Conservation (phyloP, 2,113 vertebrate genomes). For the Gnathonemus echidnorhynchus region DNA sequence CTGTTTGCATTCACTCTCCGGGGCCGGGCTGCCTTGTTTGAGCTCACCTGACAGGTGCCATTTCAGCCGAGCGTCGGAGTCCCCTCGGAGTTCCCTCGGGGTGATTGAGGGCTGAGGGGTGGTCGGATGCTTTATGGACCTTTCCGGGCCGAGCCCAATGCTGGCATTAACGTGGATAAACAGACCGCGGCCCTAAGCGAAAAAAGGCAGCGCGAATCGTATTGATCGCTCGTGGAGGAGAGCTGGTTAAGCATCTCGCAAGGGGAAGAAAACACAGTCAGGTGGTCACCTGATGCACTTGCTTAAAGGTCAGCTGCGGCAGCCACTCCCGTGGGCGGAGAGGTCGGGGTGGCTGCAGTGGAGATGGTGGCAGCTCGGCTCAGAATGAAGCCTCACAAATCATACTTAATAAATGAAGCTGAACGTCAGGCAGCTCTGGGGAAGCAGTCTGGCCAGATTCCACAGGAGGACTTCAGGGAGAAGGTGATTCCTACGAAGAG, state of each 20-base stretch:
- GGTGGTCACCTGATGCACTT: conserved; percentile 8
- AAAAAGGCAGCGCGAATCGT: conserved; percentile 34
- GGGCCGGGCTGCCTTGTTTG: neutral
- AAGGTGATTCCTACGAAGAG: neutral
- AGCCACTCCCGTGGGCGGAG: neutral
- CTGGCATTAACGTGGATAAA: neutral
- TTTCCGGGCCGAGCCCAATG: neutral
- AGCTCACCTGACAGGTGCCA: neutral
- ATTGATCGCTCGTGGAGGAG: conserved; percentile 39
- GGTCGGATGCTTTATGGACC: neutral
- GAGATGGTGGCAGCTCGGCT: neutral
- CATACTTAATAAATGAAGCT: neutral
- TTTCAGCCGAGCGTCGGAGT: neutral
- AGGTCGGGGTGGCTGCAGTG: neutral
- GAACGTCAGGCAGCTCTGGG: neutral
- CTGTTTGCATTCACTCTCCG: neutral
- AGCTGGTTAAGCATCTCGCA: conserved; percentile 28
- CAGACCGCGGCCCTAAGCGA: neutral
- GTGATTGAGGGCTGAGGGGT: neutral
- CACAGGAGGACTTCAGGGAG: neutral
- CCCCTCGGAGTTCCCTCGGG: neutral
- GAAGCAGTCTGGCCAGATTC: neutral
- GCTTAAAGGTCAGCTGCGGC: neutral
- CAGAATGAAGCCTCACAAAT: neutral
- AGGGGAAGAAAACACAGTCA: conserved; percentile 24